Evolutionary conservation across 2,113 vertebrate genomes (phyloP), one percentile per base, ranked within the genome.

Genomic region (Neolamprologus modestus): DNA sequence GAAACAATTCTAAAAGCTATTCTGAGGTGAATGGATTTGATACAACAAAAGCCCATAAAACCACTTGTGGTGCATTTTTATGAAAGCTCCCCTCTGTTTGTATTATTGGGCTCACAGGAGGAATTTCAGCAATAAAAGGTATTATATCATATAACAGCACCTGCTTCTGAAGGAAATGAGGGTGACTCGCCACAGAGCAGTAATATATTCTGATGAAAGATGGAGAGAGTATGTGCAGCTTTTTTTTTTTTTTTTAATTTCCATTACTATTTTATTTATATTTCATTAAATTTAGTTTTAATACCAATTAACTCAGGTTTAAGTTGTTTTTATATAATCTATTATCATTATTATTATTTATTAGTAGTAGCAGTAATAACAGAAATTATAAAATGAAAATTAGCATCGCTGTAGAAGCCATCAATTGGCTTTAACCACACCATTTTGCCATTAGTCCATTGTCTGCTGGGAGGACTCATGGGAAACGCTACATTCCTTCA

Each of bases 101-200:
- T 87, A 33, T 66, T 57, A 57, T 61, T 35, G 14, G 83, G 63
- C 87, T 85, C 63, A 71, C 2, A 7, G 54, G 12, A 57, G 59
- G 91, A 88, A 84, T 87, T 82, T 87, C 7, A 40, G 61, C 86
- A 88, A 90, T 91, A 87, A 88, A 93, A 83, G 12, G 17, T 63
- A 17, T 90, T 80, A 21, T 81, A 52, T 89, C 47, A 10, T 55
- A 81, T 68, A 54, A 31, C 66, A 83, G 76, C 87, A 84, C 79
- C 89, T 80, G 81, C 19, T 80, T 42, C 26, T 82, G 54, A 45
- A 26, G 19, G 84, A 68, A 54, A 63, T 4, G 40, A 91, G 63
- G 73, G 61, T 35, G 37, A 24, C 24, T 78, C 4, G 7, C 47
- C 66, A 3, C 82, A 68, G 4, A 81, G 53, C 73, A 83, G 45